Conservation (phyloP, 2,113 vertebrate genomes). For the Prionailurus viverrinus region DNA sequence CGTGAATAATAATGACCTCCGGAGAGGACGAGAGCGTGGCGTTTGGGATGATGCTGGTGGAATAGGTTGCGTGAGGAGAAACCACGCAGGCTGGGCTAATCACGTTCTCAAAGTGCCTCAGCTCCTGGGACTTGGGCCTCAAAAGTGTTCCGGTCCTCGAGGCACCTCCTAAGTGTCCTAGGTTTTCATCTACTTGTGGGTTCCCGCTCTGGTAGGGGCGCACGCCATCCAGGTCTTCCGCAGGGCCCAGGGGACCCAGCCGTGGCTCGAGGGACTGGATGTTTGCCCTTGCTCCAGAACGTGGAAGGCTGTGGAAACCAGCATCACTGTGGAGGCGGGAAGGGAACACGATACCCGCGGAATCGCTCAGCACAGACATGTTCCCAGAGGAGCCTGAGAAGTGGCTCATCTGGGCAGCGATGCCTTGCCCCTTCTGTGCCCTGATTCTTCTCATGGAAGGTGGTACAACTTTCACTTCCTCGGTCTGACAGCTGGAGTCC, state of each 20-base stretch:
- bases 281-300: constrained; percentile 90
- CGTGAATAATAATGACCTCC: constrained; percentile 92
- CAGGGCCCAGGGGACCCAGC: constrained; percentile 86
- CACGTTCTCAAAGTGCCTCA: constrained; percentile 86
- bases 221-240: constrained; percentile 84
- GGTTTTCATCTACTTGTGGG: constrained; percentile 89
- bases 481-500: constrained; percentile 97
- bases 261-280: constrained; percentile 91
- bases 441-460: constrained; percentile 97
- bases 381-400: constrained; percentile 94
- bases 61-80: constrained; percentile 93
- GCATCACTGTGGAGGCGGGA: constrained; percentile 88
- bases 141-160: constrained; percentile 82
- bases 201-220: constrained; percentile 88
- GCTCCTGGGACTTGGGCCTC: constrained; percentile 93
- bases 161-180: constrained; percentile 88
- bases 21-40: constrained; percentile 93
- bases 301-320: constrained; percentile 95
- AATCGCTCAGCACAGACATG: constrained; percentile 92
- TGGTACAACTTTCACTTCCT: constrained; percentile 94
- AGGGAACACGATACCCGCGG: constrained; percentile 87
- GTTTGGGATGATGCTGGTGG: constrained; percentile 94
- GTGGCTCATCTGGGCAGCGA: constrained; percentile 96
- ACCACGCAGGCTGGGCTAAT: constrained; percentile 90
- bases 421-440: constrained; percentile 96